A percentile compares a stretch with the other conserved stretches of the same genome.
These are phyloP conservation scores for Agrotis clavis DNA, from an alignment of 2,888 invertebrate species.

Conservation along the genomic window DNA sequence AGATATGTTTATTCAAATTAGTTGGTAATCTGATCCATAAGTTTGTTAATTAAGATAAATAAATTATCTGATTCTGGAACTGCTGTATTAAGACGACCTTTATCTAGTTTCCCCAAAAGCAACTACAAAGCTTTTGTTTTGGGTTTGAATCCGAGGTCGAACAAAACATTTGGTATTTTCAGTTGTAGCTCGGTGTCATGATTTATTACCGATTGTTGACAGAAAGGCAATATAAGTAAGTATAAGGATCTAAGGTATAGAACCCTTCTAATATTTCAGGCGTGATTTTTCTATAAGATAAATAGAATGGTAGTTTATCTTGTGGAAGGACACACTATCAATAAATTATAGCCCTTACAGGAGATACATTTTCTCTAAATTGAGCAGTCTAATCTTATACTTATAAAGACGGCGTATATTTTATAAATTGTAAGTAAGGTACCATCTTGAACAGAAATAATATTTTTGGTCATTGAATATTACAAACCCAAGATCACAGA, in stretches of 20 bases:
- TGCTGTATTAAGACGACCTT: neutral
- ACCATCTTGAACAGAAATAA: constrained; percentile 21
- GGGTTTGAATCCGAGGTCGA: neutral
- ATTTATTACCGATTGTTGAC: neutral
- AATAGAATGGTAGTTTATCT: too few species aligned
- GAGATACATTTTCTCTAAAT: neutral
- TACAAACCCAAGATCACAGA: constrained; percentile 41
- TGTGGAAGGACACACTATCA: too few species aligned
- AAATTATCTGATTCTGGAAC: neutral
- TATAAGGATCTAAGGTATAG: too few species aligned
- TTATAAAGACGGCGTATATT: neutral
- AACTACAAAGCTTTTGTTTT: too few species aligned
- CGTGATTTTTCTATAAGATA: too few species aligned
- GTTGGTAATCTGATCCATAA: constrained; percentile 11
- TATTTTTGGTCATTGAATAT: constrained; percentile 35
- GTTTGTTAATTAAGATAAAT: constrained; percentile 7
- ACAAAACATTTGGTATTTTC: neutral
- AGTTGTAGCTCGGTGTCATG: too few species aligned
- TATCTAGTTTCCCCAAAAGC: too few species aligned
- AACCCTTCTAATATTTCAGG: too few species aligned
- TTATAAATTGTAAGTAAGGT: neutral
- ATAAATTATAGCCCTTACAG: too few species aligned
- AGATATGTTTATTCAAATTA: constrained; percentile 14
- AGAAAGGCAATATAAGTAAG: neutral
- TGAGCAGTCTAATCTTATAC: neutral